Conservation (phyloP, 1,140 invertebrate species). For the Drosophila bifasciata region DNA sequence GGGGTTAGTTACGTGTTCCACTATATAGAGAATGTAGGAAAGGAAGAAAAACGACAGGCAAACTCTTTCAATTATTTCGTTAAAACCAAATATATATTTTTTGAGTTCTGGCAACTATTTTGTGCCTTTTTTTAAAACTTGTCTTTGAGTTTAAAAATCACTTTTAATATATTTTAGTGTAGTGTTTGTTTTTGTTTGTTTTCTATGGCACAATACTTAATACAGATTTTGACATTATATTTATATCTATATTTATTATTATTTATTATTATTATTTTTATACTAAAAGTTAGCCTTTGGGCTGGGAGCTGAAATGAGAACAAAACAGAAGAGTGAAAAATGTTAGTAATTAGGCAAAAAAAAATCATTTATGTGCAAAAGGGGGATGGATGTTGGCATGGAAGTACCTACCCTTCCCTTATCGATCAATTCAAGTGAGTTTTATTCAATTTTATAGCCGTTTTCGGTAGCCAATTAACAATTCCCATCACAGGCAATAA, state of each 20-base stretch:
- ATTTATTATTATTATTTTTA: slow-evolving; percentile 2
- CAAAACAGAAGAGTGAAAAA: not conserved
- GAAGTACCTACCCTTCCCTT: no score
- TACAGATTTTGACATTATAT: slow-evolving; percentile 44
- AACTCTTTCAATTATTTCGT: not conserved
- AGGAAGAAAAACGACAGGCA: no score
- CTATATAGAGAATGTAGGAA: no score
- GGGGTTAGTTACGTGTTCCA: no score
- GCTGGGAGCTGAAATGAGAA: slow-evolving; percentile 30
- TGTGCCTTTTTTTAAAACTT: not conserved
- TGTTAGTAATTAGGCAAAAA: slow-evolving; percentile 7
- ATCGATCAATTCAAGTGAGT: not conserved
- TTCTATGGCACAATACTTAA: slow-evolving; percentile 58
- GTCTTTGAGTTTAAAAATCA: slow-evolving; percentile 7
- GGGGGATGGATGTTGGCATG: no score
- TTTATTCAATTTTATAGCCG: slow-evolving; percentile 3
- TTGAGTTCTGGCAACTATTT: not conserved
- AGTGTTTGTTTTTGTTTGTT: slow-evolving; percentile 19
- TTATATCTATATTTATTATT: no score
- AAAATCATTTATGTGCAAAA: not conserved
- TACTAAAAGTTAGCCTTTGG: not conserved
- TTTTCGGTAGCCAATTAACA: slow-evolving; percentile 38
- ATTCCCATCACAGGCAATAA: slow-evolving; percentile 38
- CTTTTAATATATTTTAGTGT: slow-evolving; percentile 23
- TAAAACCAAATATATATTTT: not conserved